Conservation (phyloP, 2,888 invertebrate species). For the Mesorhabditis belari region DNA sequence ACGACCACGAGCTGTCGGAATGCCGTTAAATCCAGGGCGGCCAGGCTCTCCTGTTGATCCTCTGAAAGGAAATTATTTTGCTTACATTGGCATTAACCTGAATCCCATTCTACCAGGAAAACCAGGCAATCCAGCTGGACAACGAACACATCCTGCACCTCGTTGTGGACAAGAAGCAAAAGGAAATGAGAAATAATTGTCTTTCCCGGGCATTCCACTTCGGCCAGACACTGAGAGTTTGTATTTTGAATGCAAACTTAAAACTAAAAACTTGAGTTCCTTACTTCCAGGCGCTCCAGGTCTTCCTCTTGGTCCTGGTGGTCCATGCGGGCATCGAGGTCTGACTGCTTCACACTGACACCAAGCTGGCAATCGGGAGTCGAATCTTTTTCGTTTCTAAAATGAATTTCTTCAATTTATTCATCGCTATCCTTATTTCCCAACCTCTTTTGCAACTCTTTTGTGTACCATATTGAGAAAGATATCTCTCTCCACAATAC, state of each 20-base stretch:
- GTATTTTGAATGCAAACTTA: neutral
- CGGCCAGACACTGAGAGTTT: neutral
- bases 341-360: neutral
- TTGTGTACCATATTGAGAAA: neutral
- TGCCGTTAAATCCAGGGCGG: neutral
- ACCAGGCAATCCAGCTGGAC: neutral
- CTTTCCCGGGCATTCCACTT: neutral
- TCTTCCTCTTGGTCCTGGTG: neutral
- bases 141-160: neutral
- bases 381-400: neutral
- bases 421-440: neutral
- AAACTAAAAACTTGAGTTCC: neutral
- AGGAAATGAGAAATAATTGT: neutral
- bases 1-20: neutral
- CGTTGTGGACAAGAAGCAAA: neutral
- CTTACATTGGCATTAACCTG: too few relatives aligned
- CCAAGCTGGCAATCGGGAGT: neutral
- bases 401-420: neutral
- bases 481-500: neutral
- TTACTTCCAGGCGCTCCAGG: neutral
- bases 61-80: neutral
- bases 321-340: slow-evolving; percentile 1
- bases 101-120: neutral
- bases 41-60: neutral
- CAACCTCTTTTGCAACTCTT: too few relatives aligned